Conservation (phyloP, 2,888 invertebrate species). For the Caenorhabditis afra region DNA sequence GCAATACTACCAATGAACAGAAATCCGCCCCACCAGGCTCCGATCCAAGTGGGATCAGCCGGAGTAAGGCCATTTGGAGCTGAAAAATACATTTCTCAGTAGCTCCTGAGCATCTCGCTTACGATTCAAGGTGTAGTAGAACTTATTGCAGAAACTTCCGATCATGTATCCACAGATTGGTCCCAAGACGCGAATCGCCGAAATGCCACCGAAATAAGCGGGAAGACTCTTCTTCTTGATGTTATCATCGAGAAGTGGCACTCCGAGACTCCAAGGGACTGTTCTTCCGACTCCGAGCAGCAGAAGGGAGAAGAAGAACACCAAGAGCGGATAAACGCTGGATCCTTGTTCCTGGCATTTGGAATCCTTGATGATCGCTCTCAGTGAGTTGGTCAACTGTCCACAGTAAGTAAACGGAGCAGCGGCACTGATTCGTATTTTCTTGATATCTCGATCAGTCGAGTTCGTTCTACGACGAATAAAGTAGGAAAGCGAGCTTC, state of each 20-base stretch:
- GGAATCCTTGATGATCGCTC: constrained; percentile 68
- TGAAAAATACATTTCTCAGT: constrained; percentile 29
- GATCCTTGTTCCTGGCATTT: constrained; percentile 71
- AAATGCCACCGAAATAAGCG: constrained; percentile 79
- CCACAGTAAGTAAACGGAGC: constrained; percentile 79
- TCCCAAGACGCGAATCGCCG: constrained; percentile 80
- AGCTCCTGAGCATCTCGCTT: constrained; percentile 17
- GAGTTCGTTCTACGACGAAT: constrained; percentile 33
- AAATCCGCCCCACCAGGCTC: constrained; percentile 83
- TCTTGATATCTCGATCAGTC: constrained; percentile 41
- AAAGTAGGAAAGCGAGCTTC: constrained; percentile 34
- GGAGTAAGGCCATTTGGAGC: constrained; percentile 75
- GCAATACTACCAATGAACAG: constrained; percentile 74
- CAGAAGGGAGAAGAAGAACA: constrained; percentile 78
- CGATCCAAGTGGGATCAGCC: constrained; percentile 82
- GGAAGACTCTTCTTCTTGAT: constrained; percentile 79
- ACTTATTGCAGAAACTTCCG: constrained; percentile 76
- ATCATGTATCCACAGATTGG: constrained; percentile 80
- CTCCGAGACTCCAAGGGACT: constrained; percentile 79
- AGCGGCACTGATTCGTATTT: constrained; percentile 67
- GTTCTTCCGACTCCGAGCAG: constrained; percentile 79
- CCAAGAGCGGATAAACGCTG: constrained; percentile 74
- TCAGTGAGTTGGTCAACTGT: constrained; percentile 74
- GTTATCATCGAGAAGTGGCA: constrained; percentile 80
- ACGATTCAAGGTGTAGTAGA: constrained; percentile 76